These are phyloP conservation scores for Lithodes maja DNA, from an alignment of 2,888 invertebrate genomes.

Conservation along the genomic window DNA sequence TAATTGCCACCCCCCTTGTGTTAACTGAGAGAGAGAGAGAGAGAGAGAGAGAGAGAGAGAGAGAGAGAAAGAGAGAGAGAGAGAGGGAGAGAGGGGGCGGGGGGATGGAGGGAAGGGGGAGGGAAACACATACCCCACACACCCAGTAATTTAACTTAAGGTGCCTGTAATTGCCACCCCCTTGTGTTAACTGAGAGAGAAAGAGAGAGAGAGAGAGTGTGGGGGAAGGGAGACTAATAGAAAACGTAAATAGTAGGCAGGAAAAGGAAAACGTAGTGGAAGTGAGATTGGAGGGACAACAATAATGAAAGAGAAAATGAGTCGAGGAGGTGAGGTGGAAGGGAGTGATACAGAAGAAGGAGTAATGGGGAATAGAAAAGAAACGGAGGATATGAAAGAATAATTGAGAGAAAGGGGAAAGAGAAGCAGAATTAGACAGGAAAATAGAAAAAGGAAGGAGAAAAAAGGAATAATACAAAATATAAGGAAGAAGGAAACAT, in stretches of 20 bases:
- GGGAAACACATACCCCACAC: too few relatives aligned
- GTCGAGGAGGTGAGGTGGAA: slow-evolving; percentile 1
- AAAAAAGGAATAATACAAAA: background rate
- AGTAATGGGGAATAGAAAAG: background rate
- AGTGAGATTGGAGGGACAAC: background rate
- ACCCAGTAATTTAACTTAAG: too few relatives aligned
- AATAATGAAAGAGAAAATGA: background rate
- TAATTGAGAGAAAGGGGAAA: background rate
- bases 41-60: background rate
- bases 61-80: slow-evolving; percentile 25
- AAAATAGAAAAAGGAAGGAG: background rate
- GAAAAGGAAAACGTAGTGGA: background rate
- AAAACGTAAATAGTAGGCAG: background rate
- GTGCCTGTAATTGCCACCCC: too few relatives aligned
- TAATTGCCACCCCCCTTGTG: too few relatives aligned
- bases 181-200: too few relatives aligned
- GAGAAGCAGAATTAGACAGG: background rate
- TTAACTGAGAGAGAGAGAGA: slow-evolving; percentile 12
- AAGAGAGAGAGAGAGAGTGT: too few relatives aligned
- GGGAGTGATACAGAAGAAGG: background rate
- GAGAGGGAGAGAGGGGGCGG: slow-evolving; percentile 4
- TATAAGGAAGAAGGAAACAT: background rate
- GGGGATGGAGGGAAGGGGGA: background rate
- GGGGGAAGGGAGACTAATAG: background rate
- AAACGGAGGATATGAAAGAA: background rate